Conservation (phyloP, 2,797 vertebrate genomes). For the Rhinogobio ventralis region DNA sequence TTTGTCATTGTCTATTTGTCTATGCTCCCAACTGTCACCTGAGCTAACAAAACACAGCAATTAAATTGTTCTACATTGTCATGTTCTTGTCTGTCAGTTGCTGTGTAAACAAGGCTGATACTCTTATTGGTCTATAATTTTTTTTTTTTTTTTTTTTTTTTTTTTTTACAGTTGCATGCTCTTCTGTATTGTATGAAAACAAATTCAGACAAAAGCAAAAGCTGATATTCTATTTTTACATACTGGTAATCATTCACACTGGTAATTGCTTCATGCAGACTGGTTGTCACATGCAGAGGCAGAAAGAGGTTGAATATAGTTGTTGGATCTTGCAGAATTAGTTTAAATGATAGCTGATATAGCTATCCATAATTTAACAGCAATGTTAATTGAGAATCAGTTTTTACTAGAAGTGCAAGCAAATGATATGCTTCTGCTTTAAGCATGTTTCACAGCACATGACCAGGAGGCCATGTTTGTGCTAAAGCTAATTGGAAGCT, state of each 20-base stretch:
- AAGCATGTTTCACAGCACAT: not conserved
- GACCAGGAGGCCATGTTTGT: not conserved
- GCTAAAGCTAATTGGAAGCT: not conserved
- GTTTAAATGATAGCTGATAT: not conserved
- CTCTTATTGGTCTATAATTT: not conserved
- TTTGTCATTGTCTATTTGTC: constrained; percentile 2
- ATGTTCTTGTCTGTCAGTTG: not conserved
- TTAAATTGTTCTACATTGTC: not conserved
- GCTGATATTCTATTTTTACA: not conserved
- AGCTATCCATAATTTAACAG: not conserved
- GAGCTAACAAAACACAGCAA: not conserved
- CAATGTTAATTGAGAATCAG: not conserved
- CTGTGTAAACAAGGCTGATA: not conserved
- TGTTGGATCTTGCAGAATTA: not conserved
- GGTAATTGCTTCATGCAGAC: not conserved
- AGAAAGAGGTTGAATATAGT: not conserved
- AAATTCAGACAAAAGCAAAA: not conserved
- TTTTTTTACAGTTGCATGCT: not conserved
- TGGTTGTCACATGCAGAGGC: not conserved
- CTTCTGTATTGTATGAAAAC: not conserved
- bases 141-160: not conserved
- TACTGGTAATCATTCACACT: not conserved
- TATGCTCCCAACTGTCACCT: not conserved
- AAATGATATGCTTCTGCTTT: not conserved
- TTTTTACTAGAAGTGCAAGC: not conserved